Percentiles rank a stretch among this genome's conserved stretches.
phyloP scores from a whole-genome alignment of 2,888 invertebrate species.

The Drosophila antonietae region DNA sequence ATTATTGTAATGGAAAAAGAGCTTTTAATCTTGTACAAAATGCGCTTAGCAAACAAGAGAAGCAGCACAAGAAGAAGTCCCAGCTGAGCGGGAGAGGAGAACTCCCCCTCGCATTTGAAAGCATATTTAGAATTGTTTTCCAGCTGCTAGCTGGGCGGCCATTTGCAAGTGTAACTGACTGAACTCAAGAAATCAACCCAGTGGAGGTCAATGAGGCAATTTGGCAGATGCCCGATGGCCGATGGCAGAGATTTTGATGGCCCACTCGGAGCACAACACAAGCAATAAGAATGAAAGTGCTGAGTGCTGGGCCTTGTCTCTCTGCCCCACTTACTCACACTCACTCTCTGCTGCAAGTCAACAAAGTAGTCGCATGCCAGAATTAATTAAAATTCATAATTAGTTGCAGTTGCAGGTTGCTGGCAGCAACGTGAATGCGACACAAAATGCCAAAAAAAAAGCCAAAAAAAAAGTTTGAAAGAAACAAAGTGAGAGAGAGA shows the following conservation, averaged over 20 bases:
- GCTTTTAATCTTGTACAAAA: constrained; percentile 9
- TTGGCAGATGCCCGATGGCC: constrained; percentile 12
- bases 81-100: background rate
- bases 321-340: background rate
- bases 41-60: background rate
- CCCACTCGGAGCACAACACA: constrained; percentile 22
- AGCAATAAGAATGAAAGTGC: constrained; percentile 19
- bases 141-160: background rate
- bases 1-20: background rate
- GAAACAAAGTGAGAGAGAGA: background rate
- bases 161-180: constrained; percentile 6
- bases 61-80: background rate
- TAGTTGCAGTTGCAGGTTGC: constrained; percentile 50
- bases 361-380: constrained; percentile 37
- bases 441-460: constrained; percentile 29
- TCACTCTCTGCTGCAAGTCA: constrained; percentile 3
- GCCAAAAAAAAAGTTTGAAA: background rate
- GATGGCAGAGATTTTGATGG: constrained; percentile 7
- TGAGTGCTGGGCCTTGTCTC: constrained; percentile 4
- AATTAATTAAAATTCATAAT: constrained; percentile 75
- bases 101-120: background rate
- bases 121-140: background rate
- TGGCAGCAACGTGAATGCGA: constrained; percentile 30
- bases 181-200: constrained; percentile 8
- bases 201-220: constrained; percentile 26